phyloP scores from a whole-genome alignment of 2,113 vertebrate genomes.

The Carettochelys insculpta region DNA sequence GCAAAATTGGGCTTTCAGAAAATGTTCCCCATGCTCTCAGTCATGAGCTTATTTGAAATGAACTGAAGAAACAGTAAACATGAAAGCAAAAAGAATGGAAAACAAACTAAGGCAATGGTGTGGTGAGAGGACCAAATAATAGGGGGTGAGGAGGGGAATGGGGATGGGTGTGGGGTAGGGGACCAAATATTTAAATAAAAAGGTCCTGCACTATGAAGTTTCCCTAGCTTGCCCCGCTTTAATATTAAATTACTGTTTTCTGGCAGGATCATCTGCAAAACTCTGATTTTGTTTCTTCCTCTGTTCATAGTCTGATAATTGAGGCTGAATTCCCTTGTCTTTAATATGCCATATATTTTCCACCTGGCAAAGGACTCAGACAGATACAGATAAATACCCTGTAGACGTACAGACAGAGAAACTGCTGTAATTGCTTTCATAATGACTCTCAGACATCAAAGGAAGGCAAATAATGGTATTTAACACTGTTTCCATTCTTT shows the following conservation, averaged over 20 bases:
- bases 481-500: conserved; percentile 88
- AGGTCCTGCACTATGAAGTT: conserved; percentile 46
- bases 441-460: conserved; percentile 88
- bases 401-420: conserved; percentile 84
- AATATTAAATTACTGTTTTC: conserved; percentile 75
- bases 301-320: conserved; percentile 76
- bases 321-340: conserved; percentile 80
- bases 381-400: conserved; percentile 85
- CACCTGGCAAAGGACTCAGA: conserved; percentile 83
- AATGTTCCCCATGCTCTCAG: not conserved
- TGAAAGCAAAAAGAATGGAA: conserved; percentile 19
- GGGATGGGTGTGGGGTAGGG: not conserved
- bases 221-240: conserved; percentile 58
- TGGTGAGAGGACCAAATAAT: too few species aligned
- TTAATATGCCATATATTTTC: conserved; percentile 82
- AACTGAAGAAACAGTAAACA: conserved; percentile 8
- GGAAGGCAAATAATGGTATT: conserved; percentile 88
- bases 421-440: conserved; percentile 87
- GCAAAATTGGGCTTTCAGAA: conserved; percentile 22
- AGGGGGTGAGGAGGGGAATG: too few species aligned
- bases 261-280: conserved; percentile 71
- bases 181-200: conserved; percentile 61
- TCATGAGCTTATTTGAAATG: conserved; percentile 20
- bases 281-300: conserved; percentile 75
- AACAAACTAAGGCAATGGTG: conserved; percentile 50